Conservation (phyloP, 2,113 vertebrate species). For the Pterophyllum scalare region DNA sequence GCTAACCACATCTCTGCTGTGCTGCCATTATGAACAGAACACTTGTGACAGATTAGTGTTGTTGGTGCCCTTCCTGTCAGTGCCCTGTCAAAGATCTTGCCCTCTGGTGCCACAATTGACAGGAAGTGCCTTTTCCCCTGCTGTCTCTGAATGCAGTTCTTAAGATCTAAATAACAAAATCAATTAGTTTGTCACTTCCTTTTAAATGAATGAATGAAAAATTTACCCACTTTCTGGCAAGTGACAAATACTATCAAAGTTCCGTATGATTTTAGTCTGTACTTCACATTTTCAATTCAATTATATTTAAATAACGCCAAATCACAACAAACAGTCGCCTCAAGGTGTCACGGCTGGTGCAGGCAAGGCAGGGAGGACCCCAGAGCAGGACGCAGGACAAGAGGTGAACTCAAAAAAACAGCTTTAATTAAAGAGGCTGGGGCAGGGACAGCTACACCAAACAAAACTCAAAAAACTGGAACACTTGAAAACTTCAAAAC, state of each 20-base stretch:
- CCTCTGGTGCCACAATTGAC: conserved; percentile 20
- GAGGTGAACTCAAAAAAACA: no score
- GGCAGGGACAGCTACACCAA: no score
- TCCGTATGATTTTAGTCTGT: not conserved
- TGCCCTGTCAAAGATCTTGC: conserved; percentile 5
- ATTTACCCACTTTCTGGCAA: not conserved
- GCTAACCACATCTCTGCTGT: conserved; percentile 1
- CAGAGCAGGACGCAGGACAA: no score
- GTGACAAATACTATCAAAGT: not conserved
- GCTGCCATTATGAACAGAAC: not conserved
- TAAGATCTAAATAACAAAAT: not conserved
- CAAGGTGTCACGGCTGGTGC: no score
- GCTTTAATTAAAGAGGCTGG: no score
- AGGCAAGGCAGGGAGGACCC: no score
- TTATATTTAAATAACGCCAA: no score
- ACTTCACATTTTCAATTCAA: not conserved
- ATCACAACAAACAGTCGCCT: no score
- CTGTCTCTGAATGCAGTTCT: not conserved
- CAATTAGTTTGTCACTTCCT: not conserved
- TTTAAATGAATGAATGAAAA: not conserved
- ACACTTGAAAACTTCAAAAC: no score
- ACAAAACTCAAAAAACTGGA: no score
- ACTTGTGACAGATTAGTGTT: conserved; percentile 42
- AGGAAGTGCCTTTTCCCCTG: not conserved
- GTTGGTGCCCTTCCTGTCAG: conserved; percentile 12